Evolutionary conservation across 2,797 vertebrate genomes (phyloP).

Genomic region (Betta splendens): DNA sequence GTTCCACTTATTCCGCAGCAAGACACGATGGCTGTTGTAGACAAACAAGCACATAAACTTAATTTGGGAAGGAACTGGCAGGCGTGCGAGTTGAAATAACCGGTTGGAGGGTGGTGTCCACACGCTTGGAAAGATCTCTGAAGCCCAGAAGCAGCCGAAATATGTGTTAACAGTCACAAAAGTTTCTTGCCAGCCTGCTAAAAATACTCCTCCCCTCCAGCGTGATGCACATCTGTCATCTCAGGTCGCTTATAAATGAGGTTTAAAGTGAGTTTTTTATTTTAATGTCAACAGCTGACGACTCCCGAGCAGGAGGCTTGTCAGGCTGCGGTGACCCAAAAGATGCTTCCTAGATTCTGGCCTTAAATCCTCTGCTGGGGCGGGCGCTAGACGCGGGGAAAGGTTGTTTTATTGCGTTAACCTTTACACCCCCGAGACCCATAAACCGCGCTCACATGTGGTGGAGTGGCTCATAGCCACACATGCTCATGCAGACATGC

Average conservation of each 20-base stretch:
- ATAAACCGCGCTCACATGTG: conserved; percentile 77
- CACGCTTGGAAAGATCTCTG: conserved; percentile 47
- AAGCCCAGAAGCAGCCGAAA: conserved; percentile 64
- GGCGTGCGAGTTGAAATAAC: conserved; percentile 45
- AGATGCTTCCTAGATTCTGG: conserved; percentile 25
- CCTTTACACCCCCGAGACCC: conserved; percentile 68
- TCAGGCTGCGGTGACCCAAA: conserved; percentile 14
- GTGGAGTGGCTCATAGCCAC: conserved; percentile 52
- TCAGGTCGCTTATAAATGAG: conserved; percentile 40
- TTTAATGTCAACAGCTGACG: conserved; percentile 36
- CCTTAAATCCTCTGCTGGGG: conserved; percentile 60
- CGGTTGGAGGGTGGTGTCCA: conserved; percentile 40
- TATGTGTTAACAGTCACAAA: conserved; percentile 63
- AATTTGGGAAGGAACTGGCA: conserved; percentile 25
- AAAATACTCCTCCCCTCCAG: conserved; percentile 51
- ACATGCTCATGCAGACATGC: conserved; percentile 31
- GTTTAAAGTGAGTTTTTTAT: conserved; percentile 51
- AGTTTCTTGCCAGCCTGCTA: conserved; percentile 44
- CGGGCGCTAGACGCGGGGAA: conserved; percentile 62
- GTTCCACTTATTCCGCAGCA: neutral
- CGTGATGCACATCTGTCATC: conserved; percentile 41
- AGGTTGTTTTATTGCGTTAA: conserved; percentile 77
- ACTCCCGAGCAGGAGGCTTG: conserved; percentile 22
- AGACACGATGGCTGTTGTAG: no score
- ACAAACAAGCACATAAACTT: conserved; percentile 41